Percentiles rank a stretch among this genome's conserved stretches.
These are phyloP conservation scores for Drosophila busckii DNA, from an alignment of 1,140 invertebrate species.

Conservation along the genomic window DNA sequence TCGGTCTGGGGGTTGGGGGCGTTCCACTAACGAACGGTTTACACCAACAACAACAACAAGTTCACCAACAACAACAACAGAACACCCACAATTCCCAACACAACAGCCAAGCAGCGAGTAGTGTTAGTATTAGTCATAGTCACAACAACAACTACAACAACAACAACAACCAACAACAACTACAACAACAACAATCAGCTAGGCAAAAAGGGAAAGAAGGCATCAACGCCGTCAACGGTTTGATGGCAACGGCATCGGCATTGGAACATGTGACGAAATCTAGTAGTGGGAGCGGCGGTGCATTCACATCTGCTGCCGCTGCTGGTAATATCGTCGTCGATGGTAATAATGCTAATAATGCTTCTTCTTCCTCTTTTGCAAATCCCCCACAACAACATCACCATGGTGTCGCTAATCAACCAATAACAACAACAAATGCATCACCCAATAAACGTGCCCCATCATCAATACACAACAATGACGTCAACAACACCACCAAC, in stretches of 20 bases:
- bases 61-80: conserved; percentile 33
- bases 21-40: conserved; percentile 49
- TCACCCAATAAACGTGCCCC: conserved; percentile 57
- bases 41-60: conserved; percentile 27
- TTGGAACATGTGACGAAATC: conserved; percentile 75
- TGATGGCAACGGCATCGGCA: conserved; percentile 54
- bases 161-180: conserved; percentile 21
- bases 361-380: conserved; percentile 79
- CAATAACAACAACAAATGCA: conserved; percentile 44
- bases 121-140: conserved; percentile 60
- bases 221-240: conserved; percentile 58
- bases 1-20: conserved; percentile 34
- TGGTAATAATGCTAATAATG: conserved; percentile 79
- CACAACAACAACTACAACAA: conserved; percentile 44
- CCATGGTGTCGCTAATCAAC: conserved; percentile 65
- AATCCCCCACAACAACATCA: conserved; percentile 78
- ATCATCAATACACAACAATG: conserved; percentile 54
- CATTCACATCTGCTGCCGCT: conserved; percentile 67
- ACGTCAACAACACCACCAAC: conserved; percentile 62
- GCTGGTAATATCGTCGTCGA: conserved; percentile 74
- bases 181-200: conserved; percentile 34
- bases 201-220: conserved; percentile 78
- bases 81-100: conserved; percentile 32
- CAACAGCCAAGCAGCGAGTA: conserved; percentile 54
- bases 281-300: conserved; percentile 75